Percentiles rank a stretch among this genome's conserved stretches.
Evolutionary conservation across 2,888 invertebrate species (phyloP).

Genomic region (Phoenoteleia sp.): DNA sequence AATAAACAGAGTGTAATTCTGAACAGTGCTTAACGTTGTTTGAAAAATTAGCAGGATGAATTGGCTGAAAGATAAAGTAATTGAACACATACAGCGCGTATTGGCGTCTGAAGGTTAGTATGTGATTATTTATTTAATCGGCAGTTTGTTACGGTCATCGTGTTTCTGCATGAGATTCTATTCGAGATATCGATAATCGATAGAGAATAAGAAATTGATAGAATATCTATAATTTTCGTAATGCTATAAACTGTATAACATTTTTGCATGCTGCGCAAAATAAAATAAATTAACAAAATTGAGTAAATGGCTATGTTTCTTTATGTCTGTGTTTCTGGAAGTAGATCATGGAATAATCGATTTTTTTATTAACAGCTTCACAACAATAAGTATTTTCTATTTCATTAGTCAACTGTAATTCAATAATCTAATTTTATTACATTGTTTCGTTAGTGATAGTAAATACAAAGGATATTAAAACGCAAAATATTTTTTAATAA

Average conservation of each 20-base stretch:
- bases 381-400: too few relatives aligned
- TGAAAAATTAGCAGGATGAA: slow-evolving; percentile 53
- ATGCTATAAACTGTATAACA: slow-evolving; percentile 3
- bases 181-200: slow-evolving; percentile 57
- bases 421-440: too few relatives aligned
- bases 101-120: slow-evolving; percentile 51
- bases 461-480: too few relatives aligned
- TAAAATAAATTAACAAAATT: too few relatives aligned
- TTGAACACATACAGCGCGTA: slow-evolving; percentile 60
- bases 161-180: slow-evolving; percentile 41
- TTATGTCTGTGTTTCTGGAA: too few relatives aligned
- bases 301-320: too few relatives aligned
- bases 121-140: slow-evolving; percentile 65
- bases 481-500: too few relatives aligned
- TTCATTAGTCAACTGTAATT: too few relatives aligned
- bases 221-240: slow-evolving; percentile 40
- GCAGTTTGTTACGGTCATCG: slow-evolving; percentile 48
- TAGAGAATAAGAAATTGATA: slow-evolving; percentile 33
- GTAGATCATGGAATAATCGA: too few relatives aligned
- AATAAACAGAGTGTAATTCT: slow-evolving; percentile 36
- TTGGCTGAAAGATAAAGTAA: slow-evolving; percentile 65
- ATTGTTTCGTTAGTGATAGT: too few relatives aligned
- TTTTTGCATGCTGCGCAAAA: too few relatives aligned
- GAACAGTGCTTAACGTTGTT: slow-evolving; percentile 37
- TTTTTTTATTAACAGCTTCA: too few relatives aligned